A percentile compares a stretch with the other conserved stretches of the same genome.
These are phyloP conservation scores for Lichenostomus cassidix DNA, from an alignment of 2,113 vertebrate genomes.

Conservation along the genomic window DNA sequence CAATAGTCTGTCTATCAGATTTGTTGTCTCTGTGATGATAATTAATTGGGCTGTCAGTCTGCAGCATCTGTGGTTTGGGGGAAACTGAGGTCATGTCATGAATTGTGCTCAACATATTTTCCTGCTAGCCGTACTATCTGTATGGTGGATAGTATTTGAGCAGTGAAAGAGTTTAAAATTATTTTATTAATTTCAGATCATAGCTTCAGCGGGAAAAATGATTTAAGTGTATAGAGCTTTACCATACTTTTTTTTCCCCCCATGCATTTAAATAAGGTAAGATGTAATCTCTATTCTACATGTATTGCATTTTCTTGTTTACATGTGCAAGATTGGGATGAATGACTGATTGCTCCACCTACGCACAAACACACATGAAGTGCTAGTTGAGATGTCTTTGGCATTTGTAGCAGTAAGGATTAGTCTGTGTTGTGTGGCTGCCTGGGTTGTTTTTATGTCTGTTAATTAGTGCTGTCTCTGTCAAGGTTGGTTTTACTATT, in stretches of 20 bases:
- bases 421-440: conserved; percentile 31
- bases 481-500: conserved; percentile 64
- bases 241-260: not conserved
- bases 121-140: not conserved
- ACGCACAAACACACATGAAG: not conserved
- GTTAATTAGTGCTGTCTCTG: conserved; percentile 64
- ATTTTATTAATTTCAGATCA: not conserved
- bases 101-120: not conserved
- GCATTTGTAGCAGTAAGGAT: conserved; percentile 48
- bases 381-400: conserved; percentile 19
- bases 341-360: conserved; percentile 34
- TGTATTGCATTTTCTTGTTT: conserved; percentile 12
- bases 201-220: not conserved
- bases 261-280: not conserved
- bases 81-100: not conserved
- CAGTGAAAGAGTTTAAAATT: not conserved
- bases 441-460: conserved; percentile 51
- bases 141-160: not conserved
- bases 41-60: not conserved
- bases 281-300: not conserved
- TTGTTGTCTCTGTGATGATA: not conserved
- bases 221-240: not conserved
- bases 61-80: conserved; percentile 5
- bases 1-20: not conserved
- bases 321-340: not conserved